A percentile compares a stretch with the other conserved stretches of the same genome.
Conservation (phyloP, 2,888 invertebrate species). For the Tiliacea aurago region DNA sequence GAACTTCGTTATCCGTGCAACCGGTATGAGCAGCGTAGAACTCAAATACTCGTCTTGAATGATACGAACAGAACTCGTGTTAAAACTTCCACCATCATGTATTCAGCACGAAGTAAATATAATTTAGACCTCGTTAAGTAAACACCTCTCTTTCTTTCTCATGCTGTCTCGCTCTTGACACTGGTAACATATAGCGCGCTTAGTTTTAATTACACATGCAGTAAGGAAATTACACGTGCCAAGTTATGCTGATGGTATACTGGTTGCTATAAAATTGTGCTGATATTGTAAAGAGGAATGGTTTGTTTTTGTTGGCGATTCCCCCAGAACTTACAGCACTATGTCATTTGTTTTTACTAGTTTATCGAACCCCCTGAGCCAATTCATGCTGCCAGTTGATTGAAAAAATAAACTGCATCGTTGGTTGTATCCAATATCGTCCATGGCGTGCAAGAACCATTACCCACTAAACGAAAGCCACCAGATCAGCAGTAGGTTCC, state of each 20-base stretch:
- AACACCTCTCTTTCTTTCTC: slow-evolving; percentile 67
- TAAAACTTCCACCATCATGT: slow-evolving; percentile 71
- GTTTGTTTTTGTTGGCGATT: slow-evolving; percentile 15
- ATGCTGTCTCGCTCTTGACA: slow-evolving; percentile 67
- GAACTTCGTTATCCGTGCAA: slow-evolving; percentile 72
- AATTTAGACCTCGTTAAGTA: slow-evolving; percentile 81
- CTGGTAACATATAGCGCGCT: slow-evolving; percentile 77
- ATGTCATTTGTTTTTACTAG: background rate
- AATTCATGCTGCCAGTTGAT: background rate
- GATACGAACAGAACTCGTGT: slow-evolving; percentile 63
- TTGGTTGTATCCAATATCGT: background rate
- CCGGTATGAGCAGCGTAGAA: slow-evolving; percentile 66
- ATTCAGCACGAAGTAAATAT: slow-evolving; percentile 80
- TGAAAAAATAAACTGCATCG: background rate
- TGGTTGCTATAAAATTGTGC: slow-evolving; percentile 52
- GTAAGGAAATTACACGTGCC: slow-evolving; percentile 75
- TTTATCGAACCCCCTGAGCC: background rate
- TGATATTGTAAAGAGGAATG: slow-evolving; percentile 18
- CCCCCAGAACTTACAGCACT: background rate
- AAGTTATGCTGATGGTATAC: slow-evolving; percentile 64
- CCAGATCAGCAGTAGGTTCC: background rate
- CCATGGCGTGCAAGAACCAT: background rate
- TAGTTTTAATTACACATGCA: slow-evolving; percentile 83
- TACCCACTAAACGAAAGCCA: background rate
- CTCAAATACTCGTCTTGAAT: slow-evolving; percentile 63